Evolutionary conservation across 2,888 invertebrate genomes (phyloP).

Genomic region (Platycnemis pennipes): DNA sequence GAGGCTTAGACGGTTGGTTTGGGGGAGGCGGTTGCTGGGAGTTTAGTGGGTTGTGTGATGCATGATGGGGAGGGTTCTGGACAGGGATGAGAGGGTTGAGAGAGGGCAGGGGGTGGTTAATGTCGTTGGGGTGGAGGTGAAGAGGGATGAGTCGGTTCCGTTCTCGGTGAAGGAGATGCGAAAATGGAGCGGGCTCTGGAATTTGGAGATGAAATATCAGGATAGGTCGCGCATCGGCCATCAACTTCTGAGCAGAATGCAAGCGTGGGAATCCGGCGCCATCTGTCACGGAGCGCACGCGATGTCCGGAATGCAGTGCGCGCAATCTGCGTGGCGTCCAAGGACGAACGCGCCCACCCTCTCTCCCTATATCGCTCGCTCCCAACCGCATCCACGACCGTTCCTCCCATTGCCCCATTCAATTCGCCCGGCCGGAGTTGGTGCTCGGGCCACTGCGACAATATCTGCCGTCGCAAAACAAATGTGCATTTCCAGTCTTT

Average conservation of each 20-base stretch:
- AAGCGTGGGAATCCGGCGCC: not conserved
- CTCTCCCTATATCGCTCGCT: not conserved
- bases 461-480: not conserved
- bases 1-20: no score
- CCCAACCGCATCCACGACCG: not conserved
- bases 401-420: not conserved
- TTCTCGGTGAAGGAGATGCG: not conserved
- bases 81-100: not conserved
- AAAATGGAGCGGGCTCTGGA: not conserved
- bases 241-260: constrained; percentile 44
- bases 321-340: no score
- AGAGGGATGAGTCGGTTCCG: not conserved
- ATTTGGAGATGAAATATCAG: constrained; percentile 26
- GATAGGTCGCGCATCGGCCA: constrained; percentile 19
- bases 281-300: constrained; percentile 40
- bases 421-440: not conserved
- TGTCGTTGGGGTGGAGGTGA: not conserved
- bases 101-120: not conserved
- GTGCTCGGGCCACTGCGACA: not conserved
- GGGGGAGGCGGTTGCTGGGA: no score
- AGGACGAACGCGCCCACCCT: not conserved
- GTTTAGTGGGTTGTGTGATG: no score
- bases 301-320: constrained; percentile 8
- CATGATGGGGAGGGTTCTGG: not conserved
- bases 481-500: no score